Conservation (phyloP, 2,888 invertebrate genomes). For the Enchytraeus crypticus region DNA sequence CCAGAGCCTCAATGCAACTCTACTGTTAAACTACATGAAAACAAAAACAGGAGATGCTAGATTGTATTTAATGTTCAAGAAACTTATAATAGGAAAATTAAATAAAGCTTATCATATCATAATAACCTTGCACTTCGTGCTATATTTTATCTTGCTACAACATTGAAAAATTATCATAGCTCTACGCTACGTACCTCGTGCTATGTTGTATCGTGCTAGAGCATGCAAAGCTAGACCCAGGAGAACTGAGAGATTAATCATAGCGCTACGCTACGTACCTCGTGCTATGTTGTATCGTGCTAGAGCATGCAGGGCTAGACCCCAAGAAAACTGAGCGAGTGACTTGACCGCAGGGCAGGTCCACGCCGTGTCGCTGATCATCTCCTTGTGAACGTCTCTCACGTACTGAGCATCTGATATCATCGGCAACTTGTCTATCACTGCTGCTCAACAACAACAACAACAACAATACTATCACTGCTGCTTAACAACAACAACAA, state of each 20-base stretch:
- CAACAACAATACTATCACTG: too few species aligned
- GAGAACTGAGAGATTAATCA: constrained; percentile 56
- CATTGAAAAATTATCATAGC: background rate
- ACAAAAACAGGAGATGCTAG: too few species aligned
- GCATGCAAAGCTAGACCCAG: constrained; percentile 57
- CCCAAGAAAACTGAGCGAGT: constrained; percentile 62
- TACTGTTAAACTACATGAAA: too few species aligned
- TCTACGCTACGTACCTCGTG: background rate
- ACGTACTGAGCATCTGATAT: constrained; percentile 42
- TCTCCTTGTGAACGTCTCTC: constrained; percentile 51
- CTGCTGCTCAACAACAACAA: too few species aligned
- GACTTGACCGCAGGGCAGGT: constrained; percentile 51
- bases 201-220: too few species aligned
- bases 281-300: constrained; percentile 26
- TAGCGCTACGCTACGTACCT: background rate
- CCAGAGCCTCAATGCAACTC: too few species aligned
- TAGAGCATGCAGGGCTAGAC: constrained; percentile 56
- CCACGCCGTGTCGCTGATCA: constrained; percentile 45
- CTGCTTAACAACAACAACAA: too few species aligned
- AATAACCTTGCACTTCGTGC: too few species aligned
- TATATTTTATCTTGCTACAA: too few species aligned
- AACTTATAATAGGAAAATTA: too few species aligned
- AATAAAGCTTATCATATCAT: too few species aligned
- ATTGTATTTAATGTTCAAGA: too few species aligned
- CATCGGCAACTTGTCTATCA: constrained; percentile 43